Evolutionary conservation across 2,888 invertebrate species (phyloP), one percentile per base, ranked within the genome.

Genomic region (Polyommatus iphigenia): DNA sequence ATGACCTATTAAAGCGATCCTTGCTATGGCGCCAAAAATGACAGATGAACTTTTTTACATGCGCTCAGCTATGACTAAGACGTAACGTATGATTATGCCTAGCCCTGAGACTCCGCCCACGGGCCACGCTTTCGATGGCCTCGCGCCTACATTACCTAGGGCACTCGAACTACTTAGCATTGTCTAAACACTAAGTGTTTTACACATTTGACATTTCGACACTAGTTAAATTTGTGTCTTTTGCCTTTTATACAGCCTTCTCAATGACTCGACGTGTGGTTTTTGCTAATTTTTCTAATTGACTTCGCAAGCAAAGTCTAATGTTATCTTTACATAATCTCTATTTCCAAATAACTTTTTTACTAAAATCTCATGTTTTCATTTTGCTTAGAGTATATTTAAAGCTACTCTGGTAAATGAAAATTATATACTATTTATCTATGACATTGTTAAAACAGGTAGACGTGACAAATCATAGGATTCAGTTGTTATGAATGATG

Each of bases 41-140:
- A 75, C 75, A 75, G 75, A 24, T 54, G 5, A 20, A 50, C 50
- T 75, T 75, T 73, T 73, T 72, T 72, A 41, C 20, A 20, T 18
- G 8, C 15, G 18, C 15, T 29, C 10, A 41, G 20, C 24, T 75
- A 75, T 75, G 75, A 75, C 75, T 75, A 75, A 75, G 75, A 15
- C 24, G 24, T 50, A 75, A 75, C 75, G 75, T 75, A 54, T 75
- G 8, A 75, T 75, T 75, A 75, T 73, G 29, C 75, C 75, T 54
- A 54, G 75, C 75, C 75, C 75, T 75, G 75, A 75, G 50, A 24
- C 76, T 24, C 57, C 77, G 72, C 80, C 80, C 76, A 79, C 79
- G n/a, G 8, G 71, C 76, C 15, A 57, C 46, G 41, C 80, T 80
- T 80, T 80, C 79, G 79, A 78, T 41, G 71, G 41, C 78, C 78